Conservation (phyloP, 2,797 vertebrate genomes). For the Pipistrellus pygmaeus region DNA sequence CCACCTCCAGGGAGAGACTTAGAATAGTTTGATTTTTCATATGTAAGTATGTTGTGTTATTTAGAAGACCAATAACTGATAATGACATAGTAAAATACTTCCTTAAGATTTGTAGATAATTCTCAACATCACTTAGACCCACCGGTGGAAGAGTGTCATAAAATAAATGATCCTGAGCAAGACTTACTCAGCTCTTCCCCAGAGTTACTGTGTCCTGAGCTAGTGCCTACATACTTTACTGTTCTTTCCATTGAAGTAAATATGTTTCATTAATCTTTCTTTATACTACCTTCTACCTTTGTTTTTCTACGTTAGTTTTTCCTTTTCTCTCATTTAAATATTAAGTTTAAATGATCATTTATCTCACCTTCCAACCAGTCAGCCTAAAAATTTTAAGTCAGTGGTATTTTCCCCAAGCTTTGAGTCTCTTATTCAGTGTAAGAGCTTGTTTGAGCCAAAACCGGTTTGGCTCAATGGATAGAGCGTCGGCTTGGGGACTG, state of each 20-base stretch:
- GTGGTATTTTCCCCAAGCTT: background rate
- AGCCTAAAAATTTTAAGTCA: background rate
- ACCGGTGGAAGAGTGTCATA: background rate
- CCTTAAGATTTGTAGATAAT: background rate
- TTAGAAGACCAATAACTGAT: conserved; percentile 6
- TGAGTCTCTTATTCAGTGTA: background rate
- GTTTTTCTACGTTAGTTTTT: conserved; percentile 54
- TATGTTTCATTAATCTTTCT: background rate
- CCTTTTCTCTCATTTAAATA: conserved; percentile 61
- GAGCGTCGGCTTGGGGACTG: no score
- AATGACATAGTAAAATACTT: background rate
- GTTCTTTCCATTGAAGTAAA: background rate
- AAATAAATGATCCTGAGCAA: background rate
- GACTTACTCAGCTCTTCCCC: background rate
- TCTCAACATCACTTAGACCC: background rate
- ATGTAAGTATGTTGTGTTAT: background rate
- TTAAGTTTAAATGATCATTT: background rate
- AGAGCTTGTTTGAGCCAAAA: conserved; percentile 20
- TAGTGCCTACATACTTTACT: background rate
- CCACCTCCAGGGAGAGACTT: background rate
- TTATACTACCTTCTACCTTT: background rate
- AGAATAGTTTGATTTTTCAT: conserved; percentile 4
- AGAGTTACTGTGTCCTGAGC: background rate
- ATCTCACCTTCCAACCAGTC: conserved; percentile 21
- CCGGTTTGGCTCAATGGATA: no score